Evolutionary conservation across 2,888 invertebrate genomes (phyloP), one percentile per base, ranked within the genome.

Genomic region (Drosophila austrosaltans): DNA sequence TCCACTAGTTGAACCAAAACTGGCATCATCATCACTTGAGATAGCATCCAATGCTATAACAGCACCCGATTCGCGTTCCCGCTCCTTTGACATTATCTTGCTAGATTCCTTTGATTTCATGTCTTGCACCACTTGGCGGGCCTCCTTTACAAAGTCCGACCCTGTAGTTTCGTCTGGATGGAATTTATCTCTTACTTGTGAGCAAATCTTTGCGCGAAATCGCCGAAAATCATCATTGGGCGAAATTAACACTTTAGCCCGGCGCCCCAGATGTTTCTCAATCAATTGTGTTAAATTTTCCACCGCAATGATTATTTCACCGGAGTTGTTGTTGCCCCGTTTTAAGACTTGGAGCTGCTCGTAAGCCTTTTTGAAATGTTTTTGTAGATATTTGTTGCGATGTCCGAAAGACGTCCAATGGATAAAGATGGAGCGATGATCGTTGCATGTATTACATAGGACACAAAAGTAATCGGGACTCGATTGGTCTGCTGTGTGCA

Each of bases 381-480:
- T 92, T 60, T 92, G 91, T 75, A 97, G 92, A 91, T 95, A 97
- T 89, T 96, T 94, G 85, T 94, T 93, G 12, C 95, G 94, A 90
- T 97, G 97, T 92, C 95, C 95, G 91, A 95, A 95, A 90, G 96
- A 96, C 22, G 95, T 95, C 89, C 97, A 93, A 91, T 97, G 97
- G 76, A 95, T 95, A 91, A 97, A 93, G 78, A 97, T 96, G 61
- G 96, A 96, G 56, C 96, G 94, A 30, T 95, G 95, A 90, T 96
- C 96, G 44, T 96, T 96, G 79, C 95, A 95, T 91, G 96, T 97
- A 86, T 95, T 94, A 91, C 97, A 97, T 72, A 97, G 93, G 78
- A 96, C 94, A 92, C 97, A 97, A 61, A 95, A 93, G 92, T 97
- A 97, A 61, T 94, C 93, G 0, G 96, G 96, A 91, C 96, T 96